Evolutionary conservation across 2,113 vertebrate species (phyloP), one percentile per base, ranked within the genome.

Genomic region (Lampris megalopsis): DNA sequence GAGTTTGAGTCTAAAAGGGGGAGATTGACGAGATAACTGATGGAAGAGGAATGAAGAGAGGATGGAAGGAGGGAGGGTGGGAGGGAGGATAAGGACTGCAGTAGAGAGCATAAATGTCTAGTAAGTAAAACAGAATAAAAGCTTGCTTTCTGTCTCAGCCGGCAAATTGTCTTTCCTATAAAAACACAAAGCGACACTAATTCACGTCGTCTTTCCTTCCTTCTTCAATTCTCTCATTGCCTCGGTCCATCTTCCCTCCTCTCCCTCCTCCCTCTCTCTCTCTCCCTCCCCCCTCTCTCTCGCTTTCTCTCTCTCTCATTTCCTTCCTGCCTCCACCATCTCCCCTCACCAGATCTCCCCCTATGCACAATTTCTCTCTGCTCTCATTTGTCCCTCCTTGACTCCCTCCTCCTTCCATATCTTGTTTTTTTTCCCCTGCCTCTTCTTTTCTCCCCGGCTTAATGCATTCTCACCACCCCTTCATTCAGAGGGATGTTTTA

Each of bases 401-500:
- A 43, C 42, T 35, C 47, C 41, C 57, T 53, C 11, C 24, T 49
- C n/a, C 41, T 38, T 24, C 24, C 41, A 6, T 6, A 53, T 42
- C 81, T 73, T 8, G 53, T 7, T 56, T 37, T 54, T 7, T 37
- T 74, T 41, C 35, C 63, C 65, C 11, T 48, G 40, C 40, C 8
- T 43, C 54, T 49, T 38, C 49, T 67, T 24, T 24, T 38, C 64
- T 13, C 72, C 75, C 56, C 58, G 67, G 36, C 67, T 86, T 93
- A 91, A 94, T 92, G 80, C 88, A 93, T 93, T 92, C 92, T 89
- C 88, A 73, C 86, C 88, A 72, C 79, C 86, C 82, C 88, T 93
- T 94, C 88, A 87, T 91, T 92, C 86, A 84, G n/a, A 62, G 36
- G 0, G 69, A 95, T 95, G 92, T 94, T 94, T 94, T 94, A 95